These are phyloP conservation scores for Cryptotis parvus DNA, from an alignment of 2,113 vertebrate species.

Conservation along the genomic window DNA sequence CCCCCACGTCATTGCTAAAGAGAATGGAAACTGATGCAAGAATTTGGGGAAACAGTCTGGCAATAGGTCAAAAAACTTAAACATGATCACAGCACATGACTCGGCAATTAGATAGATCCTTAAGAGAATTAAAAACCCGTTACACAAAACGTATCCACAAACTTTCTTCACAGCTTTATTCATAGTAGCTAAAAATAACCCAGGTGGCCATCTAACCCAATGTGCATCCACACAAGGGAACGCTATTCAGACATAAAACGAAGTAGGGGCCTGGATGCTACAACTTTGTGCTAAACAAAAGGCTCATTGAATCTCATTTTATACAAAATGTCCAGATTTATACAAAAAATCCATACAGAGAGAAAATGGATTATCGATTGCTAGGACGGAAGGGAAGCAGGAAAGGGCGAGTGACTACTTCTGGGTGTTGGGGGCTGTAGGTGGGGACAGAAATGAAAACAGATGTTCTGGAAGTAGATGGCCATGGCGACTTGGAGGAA, in stretches of 20 bases:
- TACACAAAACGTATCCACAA: constrained; percentile 26
- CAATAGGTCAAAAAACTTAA: background rate
- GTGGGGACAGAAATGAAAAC: background rate
- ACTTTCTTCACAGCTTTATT: background rate
- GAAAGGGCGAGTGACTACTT: background rate
- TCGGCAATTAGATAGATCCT: background rate
- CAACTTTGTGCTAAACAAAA: background rate
- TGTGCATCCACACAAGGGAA: background rate
- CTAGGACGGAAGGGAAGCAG: background rate
- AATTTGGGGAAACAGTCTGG: constrained; percentile 6
- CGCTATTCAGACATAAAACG: constrained; percentile 26
- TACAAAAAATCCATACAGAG: constrained; percentile 3
- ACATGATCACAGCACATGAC: background rate
- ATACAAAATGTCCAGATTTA: constrained; percentile 6
- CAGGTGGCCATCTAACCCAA: background rate
- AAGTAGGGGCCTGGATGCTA: background rate
- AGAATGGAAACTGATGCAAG: background rate
- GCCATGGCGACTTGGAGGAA: background rate
- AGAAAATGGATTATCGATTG: background rate
- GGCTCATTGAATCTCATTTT: background rate
- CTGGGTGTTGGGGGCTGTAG: background rate
- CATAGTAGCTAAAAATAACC: constrained; percentile 13
- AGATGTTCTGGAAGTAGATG: constrained; percentile 9
- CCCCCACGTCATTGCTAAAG: background rate
- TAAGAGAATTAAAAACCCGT: background rate